A percentile compares a stretch with the other conserved stretches of the same genome.
These are phyloP conservation scores for Dasypus novemcinctus DNA, from an alignment of 2,113 vertebrate species.

Conservation along the genomic window DNA sequence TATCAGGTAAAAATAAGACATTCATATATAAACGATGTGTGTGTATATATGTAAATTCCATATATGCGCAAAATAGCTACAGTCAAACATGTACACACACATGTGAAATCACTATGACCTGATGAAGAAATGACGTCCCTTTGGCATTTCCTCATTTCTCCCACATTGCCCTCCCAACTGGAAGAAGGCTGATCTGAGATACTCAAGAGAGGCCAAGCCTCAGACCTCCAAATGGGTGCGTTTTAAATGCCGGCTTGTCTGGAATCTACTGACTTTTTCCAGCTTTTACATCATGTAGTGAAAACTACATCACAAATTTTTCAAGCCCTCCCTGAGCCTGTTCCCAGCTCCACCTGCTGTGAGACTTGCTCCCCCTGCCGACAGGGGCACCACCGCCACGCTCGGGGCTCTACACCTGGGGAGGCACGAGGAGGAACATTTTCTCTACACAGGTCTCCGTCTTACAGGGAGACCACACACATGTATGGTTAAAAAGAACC, in stretches of 20 bases:
- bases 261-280: not conserved
- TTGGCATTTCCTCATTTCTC: not conserved
- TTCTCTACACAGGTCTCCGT: not conserved
- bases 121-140: not conserved
- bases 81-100: not conserved
- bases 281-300: not conserved
- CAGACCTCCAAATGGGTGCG: not conserved
- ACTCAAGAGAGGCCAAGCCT: not conserved
- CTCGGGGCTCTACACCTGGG: not conserved
- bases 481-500: not conserved
- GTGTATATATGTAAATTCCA: not conserved
- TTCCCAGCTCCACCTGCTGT: not conserved
- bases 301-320: not conserved
- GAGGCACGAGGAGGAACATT: not conserved
- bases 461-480: not conserved
- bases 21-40: not conserved
- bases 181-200: not conserved
- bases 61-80: not conserved
- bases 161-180: not conserved
- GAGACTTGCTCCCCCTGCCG: not conserved
- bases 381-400: not conserved
- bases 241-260: not conserved
- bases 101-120: not conserved
- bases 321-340: not conserved
- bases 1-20: not conserved